Conservation (phyloP, 2,113 vertebrate genomes). For the Psittacula cyanocephala region DNA sequence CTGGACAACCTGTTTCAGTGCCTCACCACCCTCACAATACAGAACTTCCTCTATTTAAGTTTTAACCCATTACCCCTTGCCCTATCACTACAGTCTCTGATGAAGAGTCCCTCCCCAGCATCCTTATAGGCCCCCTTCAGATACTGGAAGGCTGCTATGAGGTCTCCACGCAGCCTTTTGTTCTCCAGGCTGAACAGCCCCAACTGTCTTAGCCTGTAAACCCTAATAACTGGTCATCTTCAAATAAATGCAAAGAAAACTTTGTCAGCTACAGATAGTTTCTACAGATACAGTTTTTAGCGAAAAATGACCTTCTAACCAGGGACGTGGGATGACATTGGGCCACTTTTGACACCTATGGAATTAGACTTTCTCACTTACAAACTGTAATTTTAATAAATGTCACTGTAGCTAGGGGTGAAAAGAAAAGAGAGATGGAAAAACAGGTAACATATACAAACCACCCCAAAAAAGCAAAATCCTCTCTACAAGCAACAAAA, state of each 20-base stretch:
- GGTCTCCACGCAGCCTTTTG: not conserved
- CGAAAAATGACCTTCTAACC: not conserved
- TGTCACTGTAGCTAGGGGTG: not conserved
- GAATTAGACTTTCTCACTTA: not conserved
- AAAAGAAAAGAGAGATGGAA: not conserved
- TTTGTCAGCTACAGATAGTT: not conserved
- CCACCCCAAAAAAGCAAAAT: not conserved
- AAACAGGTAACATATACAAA: not conserved
- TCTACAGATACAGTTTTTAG: not conserved
- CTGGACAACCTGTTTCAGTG: not conserved
- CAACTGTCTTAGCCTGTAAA: not conserved
- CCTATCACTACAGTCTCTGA: not conserved
- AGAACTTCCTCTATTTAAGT: not conserved
- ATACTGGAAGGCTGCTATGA: no score
- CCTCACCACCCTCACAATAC: not conserved
- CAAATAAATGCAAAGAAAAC: not conserved
- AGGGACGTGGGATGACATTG: not conserved
- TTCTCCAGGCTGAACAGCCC: not conserved
- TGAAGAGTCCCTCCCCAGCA: not conserved
- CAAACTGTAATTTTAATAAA: not conserved
- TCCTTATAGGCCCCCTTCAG: not conserved
- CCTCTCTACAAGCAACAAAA: not conserved
- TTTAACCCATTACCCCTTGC: not conserved
- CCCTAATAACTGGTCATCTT: not conserved
- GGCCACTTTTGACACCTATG: not conserved